Evolutionary conservation across 2,113 vertebrate genomes (phyloP), one percentile per base, ranked within the genome.

Genomic region (Psilopsiagon aurifrons): DNA sequence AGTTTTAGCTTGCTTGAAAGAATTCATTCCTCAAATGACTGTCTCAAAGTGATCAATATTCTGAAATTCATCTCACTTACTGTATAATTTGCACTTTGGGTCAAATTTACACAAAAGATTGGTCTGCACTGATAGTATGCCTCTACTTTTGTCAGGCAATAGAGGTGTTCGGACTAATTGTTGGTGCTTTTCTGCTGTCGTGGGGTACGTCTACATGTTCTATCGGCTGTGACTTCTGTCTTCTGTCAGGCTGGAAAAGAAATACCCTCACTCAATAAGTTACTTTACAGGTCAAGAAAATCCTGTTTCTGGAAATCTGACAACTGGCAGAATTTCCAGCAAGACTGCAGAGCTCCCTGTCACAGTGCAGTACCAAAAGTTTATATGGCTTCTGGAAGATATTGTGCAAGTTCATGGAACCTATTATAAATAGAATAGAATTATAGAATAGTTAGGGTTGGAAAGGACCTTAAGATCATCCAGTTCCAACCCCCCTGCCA

Each of bases 21-120:
- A 81, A 85, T 73, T 92, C 4, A 62, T 91, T 95, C 54, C n/a
- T 91, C 70, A 89, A 73, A 85, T 55, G 35, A 62, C 67, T 95
- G 47, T 47, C 66, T 84, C 66, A 57, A 68, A 79, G 55, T 85
- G 81, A 94, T 85, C 47, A 54, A 43, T 91, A 54, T 87, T 79
- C 87, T 92, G 62, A 85, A 91, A 86, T 95, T 88, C 63, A 83
- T 95, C 78, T 91, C 62, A 57, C 44, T 94, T 94, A 69, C 71
- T 70, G 59, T 62, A 44, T 76, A 92, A 86, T 92, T 95, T 94
- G 52, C 76, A 81, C 60, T 55, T 86, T 83, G 54, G 6, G 33
- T 87, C 59, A 82, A 73, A 90, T 90, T 94, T 90, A 51, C 62
- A 78, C 60, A 74, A 52, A 80, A 88, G 43, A 46, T 82, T 71